Evolutionary conservation across 2,888 invertebrate species (phyloP), one percentile per base, ranked within the genome.

Genomic region (Nemoura dubitans): DNA sequence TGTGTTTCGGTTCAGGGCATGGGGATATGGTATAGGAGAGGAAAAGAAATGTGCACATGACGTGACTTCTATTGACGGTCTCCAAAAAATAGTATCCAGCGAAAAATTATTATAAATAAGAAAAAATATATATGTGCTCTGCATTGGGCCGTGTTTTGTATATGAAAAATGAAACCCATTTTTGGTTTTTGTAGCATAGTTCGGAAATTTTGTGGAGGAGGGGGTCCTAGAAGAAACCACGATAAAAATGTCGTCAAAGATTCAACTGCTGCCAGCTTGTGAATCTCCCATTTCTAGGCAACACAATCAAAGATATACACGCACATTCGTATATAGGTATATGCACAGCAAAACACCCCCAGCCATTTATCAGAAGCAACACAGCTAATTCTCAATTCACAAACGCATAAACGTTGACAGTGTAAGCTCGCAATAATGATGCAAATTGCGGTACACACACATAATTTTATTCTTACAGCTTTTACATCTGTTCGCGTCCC

Each of bases 401-500:
- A 59, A 59, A 59, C 59, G 59, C 59, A 21, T 59, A 59, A 59
- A 59, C 59, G 59, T 59, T 14, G 59, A 59, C 59, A 21, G 14
- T 21, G 21, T 59, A 59, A 59, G 59, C 59, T 21, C 59, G 59
- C 14, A 21, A 59, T 59, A 59, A 59, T 59, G 59, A 59, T 59
- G 59, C 59, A 21, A 59, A 59, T 59, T 59, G 59, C 59, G 59
- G 59, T 59, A 59, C 14, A 36, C 14, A 36, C 36, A 59, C 59
- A 59, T 59, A 59, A 59, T 59, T 59, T 59, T 59, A 59, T 59
- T 59, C 59, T 59, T 59, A 59, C 59, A 21, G 59, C 59, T 59
- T 59, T 59, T 59, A 59, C 59, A 59, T 78, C 78, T 28, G 78
- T 78, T 78, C n/a, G 36, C 25, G 28, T 28, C 26, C 26, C 78